A percentile compares a stretch with the other conserved stretches of the same genome.
Evolutionary conservation across 1,140 invertebrate species (phyloP).

Genomic region (Cardiocondyla obscurior): DNA sequence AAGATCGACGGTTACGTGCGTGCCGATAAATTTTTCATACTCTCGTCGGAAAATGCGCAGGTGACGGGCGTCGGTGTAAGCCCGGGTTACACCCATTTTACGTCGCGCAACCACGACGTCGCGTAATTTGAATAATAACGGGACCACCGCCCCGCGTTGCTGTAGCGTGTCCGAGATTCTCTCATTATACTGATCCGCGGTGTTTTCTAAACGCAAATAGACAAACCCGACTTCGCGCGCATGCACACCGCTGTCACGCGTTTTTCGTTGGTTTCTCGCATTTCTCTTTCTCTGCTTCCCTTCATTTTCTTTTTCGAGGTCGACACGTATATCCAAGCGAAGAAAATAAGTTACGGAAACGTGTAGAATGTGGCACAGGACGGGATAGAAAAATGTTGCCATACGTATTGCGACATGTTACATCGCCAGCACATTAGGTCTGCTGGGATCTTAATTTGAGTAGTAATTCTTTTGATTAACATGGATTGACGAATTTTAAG

Average conservation of each 20-base stretch:
- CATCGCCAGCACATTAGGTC: background rate
- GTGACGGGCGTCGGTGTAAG: constrained; percentile 39
- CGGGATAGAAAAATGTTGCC: constrained; percentile 22
- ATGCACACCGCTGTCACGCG: constrained; percentile 7
- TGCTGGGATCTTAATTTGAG: background rate
- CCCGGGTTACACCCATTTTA: constrained; percentile 36
- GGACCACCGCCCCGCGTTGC: background rate
- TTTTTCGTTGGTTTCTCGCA: constrained; percentile 36
- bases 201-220: constrained; percentile 42
- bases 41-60: constrained; percentile 44
- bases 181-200: constrained; percentile 45
- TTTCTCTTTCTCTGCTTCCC: constrained; percentile 5
- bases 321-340: constrained; percentile 1
- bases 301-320: constrained; percentile 12
- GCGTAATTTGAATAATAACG: constrained; percentile 55
- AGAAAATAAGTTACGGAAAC: constrained; percentile 49
- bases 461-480: background rate
- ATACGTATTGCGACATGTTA: background rate
- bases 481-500: too few species aligned
- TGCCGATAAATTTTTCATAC: constrained; percentile 56
- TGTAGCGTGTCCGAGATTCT: constrained; percentile 34
- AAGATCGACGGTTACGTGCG: constrained; percentile 50
- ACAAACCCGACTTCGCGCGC: background rate
- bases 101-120: constrained; percentile 19
- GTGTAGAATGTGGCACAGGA: background rate